phyloP scores from a whole-genome alignment of 2,797 vertebrate species.

The Acanthurus tractus region DNA sequence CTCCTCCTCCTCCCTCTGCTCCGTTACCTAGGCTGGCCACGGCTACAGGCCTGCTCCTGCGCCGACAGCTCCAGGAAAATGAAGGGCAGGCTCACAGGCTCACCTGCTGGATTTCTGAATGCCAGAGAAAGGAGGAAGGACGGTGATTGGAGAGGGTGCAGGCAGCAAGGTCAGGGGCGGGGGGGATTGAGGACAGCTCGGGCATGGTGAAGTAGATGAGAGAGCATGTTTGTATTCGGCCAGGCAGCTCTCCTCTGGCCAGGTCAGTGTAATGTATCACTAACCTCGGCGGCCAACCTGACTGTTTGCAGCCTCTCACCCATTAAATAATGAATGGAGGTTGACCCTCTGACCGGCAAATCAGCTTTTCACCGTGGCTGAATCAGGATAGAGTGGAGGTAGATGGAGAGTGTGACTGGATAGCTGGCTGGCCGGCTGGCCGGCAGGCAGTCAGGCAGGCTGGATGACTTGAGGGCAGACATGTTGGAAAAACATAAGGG shows the following conservation, averaged over 20 bases:
- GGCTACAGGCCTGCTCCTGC: constrained; percentile 34
- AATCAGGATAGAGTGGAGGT: constrained; percentile 70
- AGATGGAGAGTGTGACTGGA: constrained; percentile 49
- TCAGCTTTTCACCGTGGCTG: constrained; percentile 79
- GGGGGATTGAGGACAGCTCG: constrained; percentile 68
- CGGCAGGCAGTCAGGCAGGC: constrained; percentile 33
- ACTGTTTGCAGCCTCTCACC: constrained; percentile 81
- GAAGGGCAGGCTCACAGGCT: constrained; percentile 52
- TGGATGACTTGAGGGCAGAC: constrained; percentile 50
- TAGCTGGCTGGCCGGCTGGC: constrained; percentile 11
- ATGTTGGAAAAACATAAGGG: constrained; percentile 63
- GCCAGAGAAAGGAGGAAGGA: constrained; percentile 57
- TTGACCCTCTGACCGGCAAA: constrained; percentile 84
- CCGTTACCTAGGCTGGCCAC: constrained; percentile 42
- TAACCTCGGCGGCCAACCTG: constrained; percentile 74
- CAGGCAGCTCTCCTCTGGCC: constrained; percentile 72
- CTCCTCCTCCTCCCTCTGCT: constrained; percentile 32
- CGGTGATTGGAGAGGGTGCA: constrained; percentile 62
- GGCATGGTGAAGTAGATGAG: constrained; percentile 70
- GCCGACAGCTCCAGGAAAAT: constrained; percentile 52
- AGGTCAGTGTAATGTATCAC: constrained; percentile 82
- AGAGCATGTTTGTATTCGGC: constrained; percentile 79
- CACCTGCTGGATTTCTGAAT: constrained; percentile 65
- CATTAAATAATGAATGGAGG: constrained; percentile 88
- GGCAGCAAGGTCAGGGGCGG: constrained; percentile 69